Evolutionary conservation across 2,888 invertebrate species (phyloP), one percentile per base, ranked within the genome.

Genomic region (Melikaiella ostensackeni): DNA sequence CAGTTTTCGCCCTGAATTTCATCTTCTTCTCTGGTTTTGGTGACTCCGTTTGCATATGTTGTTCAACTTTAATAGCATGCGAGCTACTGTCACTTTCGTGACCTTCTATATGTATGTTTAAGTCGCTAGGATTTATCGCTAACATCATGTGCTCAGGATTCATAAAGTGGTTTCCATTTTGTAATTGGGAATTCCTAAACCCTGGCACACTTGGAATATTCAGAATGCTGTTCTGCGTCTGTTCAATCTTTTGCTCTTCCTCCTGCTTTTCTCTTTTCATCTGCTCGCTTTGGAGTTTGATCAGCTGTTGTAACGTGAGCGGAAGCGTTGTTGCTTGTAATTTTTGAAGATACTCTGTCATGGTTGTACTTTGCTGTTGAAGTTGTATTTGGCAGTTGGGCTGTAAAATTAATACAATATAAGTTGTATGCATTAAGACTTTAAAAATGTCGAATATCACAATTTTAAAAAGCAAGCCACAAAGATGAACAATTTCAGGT

Each of bases 301-400:
- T 88, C 27, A 91, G 82, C 57, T 92, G 91, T 74, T 91, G 92
- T 21, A 92, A 75, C 3, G 90, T 90, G 70, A 91, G 59, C 24
- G 91, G 91, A 73, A 91, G 76, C 24, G 89, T 87, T 7, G 90
- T 88, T 0, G 91, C 89, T 79, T 91, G 91, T 30, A 91, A 80
- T 77, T 91, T 91, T 79, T 92, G 91, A 1, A 92, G 81, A 78
- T 91, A 91, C 74, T 92, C 92, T 9, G 91, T 88, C 89, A 92
- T 89, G 30, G 88, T 87, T 30, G 88, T 85, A 80, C 88, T 89
- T 79, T 90, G 91, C 50, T 90, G 89, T 30, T 90, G 89, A 19
- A 89, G 83, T 59, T 89, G 86, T 75, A 70, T 21, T 74, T 90
- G 89, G 55, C 87, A 84, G 62, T 89, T 86, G 80, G 82, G 63